Conservation (phyloP, 2,888 invertebrate species). For the Bombylius major region DNA sequence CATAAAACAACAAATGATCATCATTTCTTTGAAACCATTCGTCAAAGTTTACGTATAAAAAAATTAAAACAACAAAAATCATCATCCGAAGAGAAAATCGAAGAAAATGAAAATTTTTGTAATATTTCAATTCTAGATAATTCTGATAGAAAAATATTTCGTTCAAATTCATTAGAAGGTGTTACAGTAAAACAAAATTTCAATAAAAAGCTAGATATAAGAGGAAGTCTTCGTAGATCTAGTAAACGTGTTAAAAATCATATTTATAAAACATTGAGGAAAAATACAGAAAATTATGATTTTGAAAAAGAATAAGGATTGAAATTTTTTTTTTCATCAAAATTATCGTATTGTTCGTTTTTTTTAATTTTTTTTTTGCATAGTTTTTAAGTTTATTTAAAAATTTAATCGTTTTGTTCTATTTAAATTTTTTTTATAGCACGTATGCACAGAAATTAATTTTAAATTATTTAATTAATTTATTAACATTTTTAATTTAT, state of each 20-base stretch:
- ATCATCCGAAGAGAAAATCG: background rate
- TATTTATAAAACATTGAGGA: background rate
- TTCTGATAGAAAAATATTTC: conserved; percentile 22
- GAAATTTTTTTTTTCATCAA: too few relatives aligned
- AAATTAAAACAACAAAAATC: conserved; percentile 14
- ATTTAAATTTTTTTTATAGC: too few relatives aligned
- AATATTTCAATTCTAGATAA: conserved; percentile 31
- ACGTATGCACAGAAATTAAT: too few relatives aligned
- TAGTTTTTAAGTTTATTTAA: too few relatives aligned
- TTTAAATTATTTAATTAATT: too few relatives aligned
- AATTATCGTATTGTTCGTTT: too few relatives aligned
- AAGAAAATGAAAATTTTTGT: conserved; percentile 7
- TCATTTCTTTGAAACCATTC: conserved; percentile 21
- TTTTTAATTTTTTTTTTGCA: too few relatives aligned
- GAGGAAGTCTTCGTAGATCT: conserved; percentile 1
- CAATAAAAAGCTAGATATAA: background rate
- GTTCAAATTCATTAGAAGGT: background rate
- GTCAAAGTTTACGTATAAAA: conserved; percentile 30
- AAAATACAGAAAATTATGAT: background rate
- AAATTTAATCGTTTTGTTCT: too few relatives aligned
- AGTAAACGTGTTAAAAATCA: background rate
- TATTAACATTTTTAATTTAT: too few relatives aligned
- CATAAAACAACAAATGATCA: conserved; percentile 11
- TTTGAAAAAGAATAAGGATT: background rate
- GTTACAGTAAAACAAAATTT: background rate